These are phyloP conservation scores for Panagrolaimus sp. DNA, from an alignment of 1,140 invertebrate species.

Conservation along the genomic window DNA sequence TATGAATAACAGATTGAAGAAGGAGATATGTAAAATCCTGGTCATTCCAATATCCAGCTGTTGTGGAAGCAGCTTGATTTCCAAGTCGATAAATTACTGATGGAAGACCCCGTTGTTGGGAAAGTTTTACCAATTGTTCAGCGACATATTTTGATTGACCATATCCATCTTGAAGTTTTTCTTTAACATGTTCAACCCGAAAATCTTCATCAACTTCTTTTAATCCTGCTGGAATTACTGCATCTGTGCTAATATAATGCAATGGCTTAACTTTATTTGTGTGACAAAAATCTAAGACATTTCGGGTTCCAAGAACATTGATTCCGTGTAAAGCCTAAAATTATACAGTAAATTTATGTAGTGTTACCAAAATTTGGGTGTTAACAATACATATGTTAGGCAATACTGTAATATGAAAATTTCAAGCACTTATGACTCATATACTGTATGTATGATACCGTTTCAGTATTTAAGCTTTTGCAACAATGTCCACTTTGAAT, in stretches of 20 bases:
- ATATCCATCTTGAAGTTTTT: constrained; percentile 62
- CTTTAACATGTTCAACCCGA: constrained; percentile 53
- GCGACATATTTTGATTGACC: constrained; percentile 65
- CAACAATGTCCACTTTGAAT: background rate
- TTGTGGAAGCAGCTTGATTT: constrained; percentile 49
- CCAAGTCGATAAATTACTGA: constrained; percentile 63
- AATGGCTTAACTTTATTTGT: constrained; percentile 64
- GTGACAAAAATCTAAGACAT: constrained; percentile 63
- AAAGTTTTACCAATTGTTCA: constrained; percentile 61
- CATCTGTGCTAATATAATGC: constrained; percentile 61
- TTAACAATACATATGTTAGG: too few relatives aligned
- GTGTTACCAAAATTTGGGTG: too few relatives aligned
- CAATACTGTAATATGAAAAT: too few relatives aligned
- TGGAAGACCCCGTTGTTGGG: constrained; percentile 61
- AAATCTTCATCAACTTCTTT: constrained; percentile 60
- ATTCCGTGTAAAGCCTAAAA: constrained; percentile 61
- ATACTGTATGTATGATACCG: too few relatives aligned
- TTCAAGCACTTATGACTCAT: too few relatives aligned
- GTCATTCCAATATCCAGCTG: constrained; percentile 61
- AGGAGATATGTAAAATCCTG: constrained; percentile 64
- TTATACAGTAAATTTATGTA: background rate
- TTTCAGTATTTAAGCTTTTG: too few relatives aligned
- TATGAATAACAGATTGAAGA: constrained; percentile 61
- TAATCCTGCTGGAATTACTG: constrained; percentile 62
- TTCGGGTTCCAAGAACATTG: constrained; percentile 64